Conservation (phyloP, 2,113 vertebrate species). For the Platichthys flesus region DNA sequence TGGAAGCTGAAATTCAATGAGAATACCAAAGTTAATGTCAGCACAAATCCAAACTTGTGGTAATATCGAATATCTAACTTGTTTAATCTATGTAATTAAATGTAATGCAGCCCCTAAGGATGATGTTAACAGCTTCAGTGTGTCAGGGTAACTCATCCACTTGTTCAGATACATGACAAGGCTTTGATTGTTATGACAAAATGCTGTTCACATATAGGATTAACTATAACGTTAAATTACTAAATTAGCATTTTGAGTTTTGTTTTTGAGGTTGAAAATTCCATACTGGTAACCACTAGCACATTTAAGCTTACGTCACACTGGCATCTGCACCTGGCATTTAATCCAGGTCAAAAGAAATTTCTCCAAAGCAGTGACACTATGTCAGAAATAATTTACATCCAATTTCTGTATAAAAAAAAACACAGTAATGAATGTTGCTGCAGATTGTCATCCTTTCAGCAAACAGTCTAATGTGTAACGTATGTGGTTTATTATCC, state of each 20-base stretch:
- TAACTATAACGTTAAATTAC: background rate
- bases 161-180: background rate
- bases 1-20: conserved; percentile 86
- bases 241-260: background rate
- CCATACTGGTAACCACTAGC: background rate
- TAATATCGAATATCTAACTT: background rate
- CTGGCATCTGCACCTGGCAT: background rate
- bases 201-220: background rate
- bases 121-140: too few species aligned
- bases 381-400: background rate
- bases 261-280: background rate
- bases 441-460: too few species aligned
- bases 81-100: too few species aligned
- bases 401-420: background rate
- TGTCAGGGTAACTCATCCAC: background rate
- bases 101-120: background rate
- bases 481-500: too few species aligned
- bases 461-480: too few species aligned
- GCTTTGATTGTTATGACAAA: background rate
- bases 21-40: background rate
- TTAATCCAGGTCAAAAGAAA: background rate
- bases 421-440: too few species aligned
- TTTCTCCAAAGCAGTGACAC: background rate
- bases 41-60: background rate
- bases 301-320: background rate